Conservation (phyloP, 2,113 vertebrate species). For the Entomyzon cyanotis region DNA sequence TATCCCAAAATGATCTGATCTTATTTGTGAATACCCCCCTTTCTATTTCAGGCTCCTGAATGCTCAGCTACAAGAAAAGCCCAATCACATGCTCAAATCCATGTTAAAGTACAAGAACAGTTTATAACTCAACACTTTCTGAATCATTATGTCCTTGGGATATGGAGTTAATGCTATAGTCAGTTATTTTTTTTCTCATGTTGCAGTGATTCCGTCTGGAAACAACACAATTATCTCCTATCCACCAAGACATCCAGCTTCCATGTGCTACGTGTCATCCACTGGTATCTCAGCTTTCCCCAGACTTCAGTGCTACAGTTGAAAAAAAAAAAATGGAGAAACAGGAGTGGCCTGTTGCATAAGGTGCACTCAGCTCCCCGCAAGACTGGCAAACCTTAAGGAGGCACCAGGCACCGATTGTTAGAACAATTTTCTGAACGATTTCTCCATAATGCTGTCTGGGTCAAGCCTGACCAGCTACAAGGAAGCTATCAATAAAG, state of each 20-base stretch:
- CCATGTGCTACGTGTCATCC: background rate
- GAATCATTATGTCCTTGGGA: conserved; percentile 41
- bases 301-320: background rate
- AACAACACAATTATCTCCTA: background rate
- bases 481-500: background rate
- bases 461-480: background rate
- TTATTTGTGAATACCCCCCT: conserved; percentile 34
- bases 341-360: background rate
- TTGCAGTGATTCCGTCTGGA: background rate
- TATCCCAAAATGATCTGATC: conserved; percentile 29
- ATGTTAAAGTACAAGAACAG: conserved; percentile 34
- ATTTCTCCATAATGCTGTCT: background rate
- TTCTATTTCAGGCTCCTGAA: conserved; percentile 32
- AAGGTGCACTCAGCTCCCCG: background rate
- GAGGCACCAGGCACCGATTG: background rate
- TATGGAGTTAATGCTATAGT: background rate
- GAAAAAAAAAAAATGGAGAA: background rate
- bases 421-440: background rate
- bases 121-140: conserved; percentile 39
- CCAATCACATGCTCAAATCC: conserved; percentile 66
- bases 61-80: conserved; percentile 22
- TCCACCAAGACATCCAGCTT: background rate
- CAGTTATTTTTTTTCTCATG: background rate
- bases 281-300: background rate
- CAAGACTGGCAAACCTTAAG: background rate